Evolutionary conservation across 1,140 invertebrate genomes (phyloP), one percentile per base, ranked within the genome.

Genomic region (Drosophila bocqueti): DNA sequence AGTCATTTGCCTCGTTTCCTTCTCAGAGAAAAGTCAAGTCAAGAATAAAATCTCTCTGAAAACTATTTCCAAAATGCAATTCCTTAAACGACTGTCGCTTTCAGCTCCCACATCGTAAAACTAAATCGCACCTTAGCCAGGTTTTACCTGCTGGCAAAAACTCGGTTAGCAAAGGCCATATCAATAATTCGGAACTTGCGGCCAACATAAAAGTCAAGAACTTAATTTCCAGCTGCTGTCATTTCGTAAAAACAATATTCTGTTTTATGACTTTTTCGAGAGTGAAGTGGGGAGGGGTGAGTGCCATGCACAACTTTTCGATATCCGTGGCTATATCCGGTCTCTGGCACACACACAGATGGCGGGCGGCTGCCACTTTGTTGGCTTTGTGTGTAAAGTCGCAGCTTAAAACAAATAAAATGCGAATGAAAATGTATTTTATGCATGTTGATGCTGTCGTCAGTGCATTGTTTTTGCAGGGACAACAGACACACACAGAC

Each of bases 381-480:
- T 89, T 89, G 84, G 79, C 85, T 89, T 78, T 90, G 84, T 90
- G 74, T 81, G 74, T 79, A 89, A 87, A 87, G 60, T 87, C 76
- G 80, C 84, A 87, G 83, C 83, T 87, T 83, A 87, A 89, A 90
- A 65, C 85, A 89, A 87, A 90, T 83, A 90, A 90, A 87, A 89
- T 87, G 85, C 69, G 81, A 81, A 84, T 84, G 85, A 89, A 89
- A 89, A 79, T 89, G 81, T 90, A 90, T 90, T 81, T 90, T 81
- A 89, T 86, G 83, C 83, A 86, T 84, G 84, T 79, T 75, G 81
- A 77, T 77, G 83, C 76, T 78, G 69, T 40, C 69, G 60, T 73
- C 50, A 87, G 84, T 79, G 66, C 81, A 84, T 89, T 89, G 84
- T 90, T 89, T 89, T 89, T 84, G 85, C 85, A 69, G 69, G 54